Base-by-base conservation (phyloP, 2,888 invertebrate species). In the Bruchidius siliquastri region DNA sequence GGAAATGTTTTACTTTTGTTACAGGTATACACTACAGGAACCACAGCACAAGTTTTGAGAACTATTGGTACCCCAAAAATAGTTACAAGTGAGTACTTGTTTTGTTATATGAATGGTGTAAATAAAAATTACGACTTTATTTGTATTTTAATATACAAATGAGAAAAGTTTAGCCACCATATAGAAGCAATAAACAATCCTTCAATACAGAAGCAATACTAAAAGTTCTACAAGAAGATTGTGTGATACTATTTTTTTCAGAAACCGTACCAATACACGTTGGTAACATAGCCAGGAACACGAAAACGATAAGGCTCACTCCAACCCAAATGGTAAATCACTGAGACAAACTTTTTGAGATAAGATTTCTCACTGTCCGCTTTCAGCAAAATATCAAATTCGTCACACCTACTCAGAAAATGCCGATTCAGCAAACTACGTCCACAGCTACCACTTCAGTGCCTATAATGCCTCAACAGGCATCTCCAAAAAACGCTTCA, bases 241-340 rank as follows among this genome's bases (percentile, higher is more conserved):
- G 26, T 8, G 3, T 26, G 8, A 26, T 26, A 8, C 26, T 49
- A 13, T 13, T 49, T 49, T 13, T 49, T 83, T 71, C 75, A 83
- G 83, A 83, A 79, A 86, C 88, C 77, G 87, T 88, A 83, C 88
- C 88, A 73, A 82, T 88, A 77, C 89, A 89, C 84, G 87, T 89
- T 81, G 82, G 88, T 83, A 87, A 90, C 75, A 88, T 90, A 84
- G 86, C 87, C 76, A 85, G 87, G 79, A 87, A 86, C 74, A 86
- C 88, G 76, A 89, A 88, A 84, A 88, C 88, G 26, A 88, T 89
- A 82, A 87, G 88, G 78, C 82, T 89, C 76, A 88, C 88, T 49
- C 86, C 88, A 32, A 85, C 88, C 80, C 89, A 89, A 86, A 86
- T 89, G 88, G 89, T 89, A 84, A 49, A 13, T 13, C 49, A 49